Evolutionary conservation across 2,888 invertebrate genomes (phyloP).

Genomic region (Eurytoma adleriae): DNA sequence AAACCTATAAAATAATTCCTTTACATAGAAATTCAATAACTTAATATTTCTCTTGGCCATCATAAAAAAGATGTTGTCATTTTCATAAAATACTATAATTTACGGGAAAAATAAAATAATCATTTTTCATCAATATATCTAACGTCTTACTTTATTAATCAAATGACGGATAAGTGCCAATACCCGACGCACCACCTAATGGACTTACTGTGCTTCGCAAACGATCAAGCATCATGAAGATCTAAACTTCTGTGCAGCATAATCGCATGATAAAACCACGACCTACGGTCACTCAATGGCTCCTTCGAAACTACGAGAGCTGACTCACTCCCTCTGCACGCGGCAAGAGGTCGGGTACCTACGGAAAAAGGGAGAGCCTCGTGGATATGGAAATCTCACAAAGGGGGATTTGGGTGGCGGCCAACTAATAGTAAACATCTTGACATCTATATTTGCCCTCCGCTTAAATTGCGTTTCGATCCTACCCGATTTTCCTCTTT

Average conservation of each 20-base stretch:
- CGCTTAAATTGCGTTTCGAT: constrained; percentile 70
- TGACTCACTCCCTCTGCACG: not conserved
- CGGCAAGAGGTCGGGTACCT: not conserved
- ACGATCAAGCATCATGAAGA: constrained; percentile 22
- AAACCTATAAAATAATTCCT: not conserved
- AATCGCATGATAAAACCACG: constrained; percentile 25
- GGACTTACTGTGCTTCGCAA: not conserved
- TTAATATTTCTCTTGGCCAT: too few species aligned
- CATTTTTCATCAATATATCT: too few species aligned
- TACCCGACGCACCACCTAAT: not conserved
- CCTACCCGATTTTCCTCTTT: constrained; percentile 48
- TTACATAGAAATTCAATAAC: too few species aligned
- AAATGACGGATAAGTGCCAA: too few species aligned
- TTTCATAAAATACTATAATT: too few species aligned
- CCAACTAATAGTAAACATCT: constrained; percentile 73
- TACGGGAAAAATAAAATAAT: too few species aligned
- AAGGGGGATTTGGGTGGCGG: constrained; percentile 64
- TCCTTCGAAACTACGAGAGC: too few species aligned
- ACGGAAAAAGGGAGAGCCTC: not conserved
- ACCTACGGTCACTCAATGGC: too few species aligned
- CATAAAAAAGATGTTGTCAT: too few species aligned
- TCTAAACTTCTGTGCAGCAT: constrained; percentile 23
- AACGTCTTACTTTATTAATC: too few species aligned
- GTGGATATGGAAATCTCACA: constrained; percentile 66
- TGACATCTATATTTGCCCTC: constrained; percentile 71